These are phyloP conservation scores for Drosophila elegans DNA, from an alignment of 1,140 invertebrate genomes.

Conservation along the genomic window DNA sequence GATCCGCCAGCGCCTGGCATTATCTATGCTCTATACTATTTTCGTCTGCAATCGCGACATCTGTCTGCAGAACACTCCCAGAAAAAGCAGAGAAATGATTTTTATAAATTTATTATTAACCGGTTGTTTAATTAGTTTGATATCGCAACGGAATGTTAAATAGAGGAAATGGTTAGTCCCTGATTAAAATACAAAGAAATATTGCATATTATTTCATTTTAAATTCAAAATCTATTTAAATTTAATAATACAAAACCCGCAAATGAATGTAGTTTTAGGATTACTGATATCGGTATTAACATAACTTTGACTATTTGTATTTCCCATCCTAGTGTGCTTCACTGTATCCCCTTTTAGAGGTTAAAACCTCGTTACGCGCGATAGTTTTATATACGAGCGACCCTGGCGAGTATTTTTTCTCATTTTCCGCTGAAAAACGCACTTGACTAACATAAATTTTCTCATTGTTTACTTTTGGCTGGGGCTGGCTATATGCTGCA, in stretches of 20 bases:
- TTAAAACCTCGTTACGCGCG: slow-evolving; percentile 69
- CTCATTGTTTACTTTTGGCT: slow-evolving; percentile 74
- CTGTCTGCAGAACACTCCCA: slow-evolving; percentile 28
- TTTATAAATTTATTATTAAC: neutral
- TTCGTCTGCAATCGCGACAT: slow-evolving; percentile 21
- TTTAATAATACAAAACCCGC: too few relatives aligned
- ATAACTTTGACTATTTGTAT: neutral
- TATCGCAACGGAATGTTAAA: neutral
- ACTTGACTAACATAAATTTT: slow-evolving; percentile 84
- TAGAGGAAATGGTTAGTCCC: too few relatives aligned
- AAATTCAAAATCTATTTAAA: too few relatives aligned
- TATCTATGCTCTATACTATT: slow-evolving; percentile 38
- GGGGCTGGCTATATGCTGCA: slow-evolving; percentile 9
- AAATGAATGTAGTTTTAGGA: too few relatives aligned
- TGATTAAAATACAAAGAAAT: too few relatives aligned
- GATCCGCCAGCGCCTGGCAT: slow-evolving; percentile 53
- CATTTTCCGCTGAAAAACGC: slow-evolving; percentile 79
- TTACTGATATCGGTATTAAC: too few relatives aligned
- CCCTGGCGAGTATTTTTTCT: slow-evolving; percentile 66
- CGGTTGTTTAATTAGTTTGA: neutral
- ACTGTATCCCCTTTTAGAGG: slow-evolving; percentile 14
- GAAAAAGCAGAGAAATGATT: neutral
- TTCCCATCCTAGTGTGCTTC: neutral
- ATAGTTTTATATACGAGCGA: slow-evolving; percentile 53
- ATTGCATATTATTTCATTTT: too few relatives aligned